Conservation (phyloP, 2,888 invertebrate genomes). For the Drosophila peninsularis region DNA sequence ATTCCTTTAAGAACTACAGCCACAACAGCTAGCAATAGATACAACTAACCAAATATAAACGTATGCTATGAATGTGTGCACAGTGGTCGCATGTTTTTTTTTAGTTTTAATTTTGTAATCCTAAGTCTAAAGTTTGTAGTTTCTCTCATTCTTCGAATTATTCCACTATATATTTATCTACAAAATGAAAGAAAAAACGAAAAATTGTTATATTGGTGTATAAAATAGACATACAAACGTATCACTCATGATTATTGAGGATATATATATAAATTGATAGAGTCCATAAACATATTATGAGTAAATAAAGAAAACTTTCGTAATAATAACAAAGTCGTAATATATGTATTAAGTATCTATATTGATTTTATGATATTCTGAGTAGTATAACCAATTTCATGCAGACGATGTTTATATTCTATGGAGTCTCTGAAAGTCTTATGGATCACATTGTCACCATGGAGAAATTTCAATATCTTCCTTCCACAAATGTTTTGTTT, state of each 20-base stretch:
- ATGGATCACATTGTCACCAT: no score
- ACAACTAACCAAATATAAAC: conserved; percentile 73
- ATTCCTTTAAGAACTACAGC: conserved; percentile 52
- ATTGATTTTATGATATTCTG: no score
- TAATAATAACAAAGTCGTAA: not conserved
- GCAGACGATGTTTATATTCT: no score
- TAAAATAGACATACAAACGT: conserved; percentile 48
- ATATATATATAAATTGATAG: conserved; percentile 23
- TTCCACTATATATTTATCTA: conserved; percentile 17
- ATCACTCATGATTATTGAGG: conserved; percentile 47
- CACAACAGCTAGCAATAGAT: conserved; percentile 43
- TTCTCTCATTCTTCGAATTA: conserved; percentile 29
- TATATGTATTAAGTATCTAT: no score
- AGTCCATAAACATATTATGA: conserved; percentile 23
- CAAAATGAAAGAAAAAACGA: conserved; percentile 14
- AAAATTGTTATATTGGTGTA: conserved; percentile 54
- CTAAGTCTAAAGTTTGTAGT: conserved; percentile 63
- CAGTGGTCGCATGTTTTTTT: conserved; percentile 50
- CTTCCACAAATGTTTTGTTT: not conserved
- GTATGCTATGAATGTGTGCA: conserved; percentile 58
- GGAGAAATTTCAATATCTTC: no score
- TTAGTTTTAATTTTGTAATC: conserved; percentile 61
- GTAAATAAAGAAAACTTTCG: conserved; percentile 32
- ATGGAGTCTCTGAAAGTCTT: no score
- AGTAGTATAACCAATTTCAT: no score